Conservation (phyloP, 1,140 invertebrate species). For the Temnothorax nylanderi region DNA sequence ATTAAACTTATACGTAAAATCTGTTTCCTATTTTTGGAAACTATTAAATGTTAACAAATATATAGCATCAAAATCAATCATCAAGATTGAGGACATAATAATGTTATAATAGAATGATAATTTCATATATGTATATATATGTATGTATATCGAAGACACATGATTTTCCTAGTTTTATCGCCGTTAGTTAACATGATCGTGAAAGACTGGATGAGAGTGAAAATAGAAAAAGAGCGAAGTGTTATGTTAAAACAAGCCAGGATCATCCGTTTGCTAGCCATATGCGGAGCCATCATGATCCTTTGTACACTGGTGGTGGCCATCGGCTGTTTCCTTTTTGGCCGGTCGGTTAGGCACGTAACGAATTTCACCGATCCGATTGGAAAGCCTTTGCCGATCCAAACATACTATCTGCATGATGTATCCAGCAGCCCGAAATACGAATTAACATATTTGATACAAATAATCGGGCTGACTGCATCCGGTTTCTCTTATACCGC, state of each 20-base stretch:
- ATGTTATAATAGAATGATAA: neutral
- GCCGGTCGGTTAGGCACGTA: neutral
- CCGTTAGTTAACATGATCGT: constrained; percentile 38
- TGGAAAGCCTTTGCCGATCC: constrained; percentile 12
- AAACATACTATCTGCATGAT: constrained; percentile 34
- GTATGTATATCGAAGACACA: neutral
- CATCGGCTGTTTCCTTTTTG: neutral
- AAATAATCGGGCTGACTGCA: neutral
- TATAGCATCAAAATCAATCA: neutral
- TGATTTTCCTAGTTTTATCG: constrained; percentile 5
- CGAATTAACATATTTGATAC: constrained; percentile 27
- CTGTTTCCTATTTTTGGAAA: neutral
- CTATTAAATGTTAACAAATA: neutral
- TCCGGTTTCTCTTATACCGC: constrained; percentile 9
- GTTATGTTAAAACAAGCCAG: constrained; percentile 19
- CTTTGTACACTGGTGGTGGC: neutral
- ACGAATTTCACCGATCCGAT: constrained; percentile 5
- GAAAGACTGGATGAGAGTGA: constrained; percentile 41
- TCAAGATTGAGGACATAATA: neutral
- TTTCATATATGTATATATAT: neutral
- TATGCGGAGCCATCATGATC: neutral
- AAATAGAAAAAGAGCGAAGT: constrained; percentile 20
- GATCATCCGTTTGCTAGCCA: neutral
- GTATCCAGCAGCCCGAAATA: constrained; percentile 27
- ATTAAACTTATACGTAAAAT: neutral